Base-by-base conservation (phyloP, 1,140 invertebrate genomes). In the Hycleus cichorii region DNA sequence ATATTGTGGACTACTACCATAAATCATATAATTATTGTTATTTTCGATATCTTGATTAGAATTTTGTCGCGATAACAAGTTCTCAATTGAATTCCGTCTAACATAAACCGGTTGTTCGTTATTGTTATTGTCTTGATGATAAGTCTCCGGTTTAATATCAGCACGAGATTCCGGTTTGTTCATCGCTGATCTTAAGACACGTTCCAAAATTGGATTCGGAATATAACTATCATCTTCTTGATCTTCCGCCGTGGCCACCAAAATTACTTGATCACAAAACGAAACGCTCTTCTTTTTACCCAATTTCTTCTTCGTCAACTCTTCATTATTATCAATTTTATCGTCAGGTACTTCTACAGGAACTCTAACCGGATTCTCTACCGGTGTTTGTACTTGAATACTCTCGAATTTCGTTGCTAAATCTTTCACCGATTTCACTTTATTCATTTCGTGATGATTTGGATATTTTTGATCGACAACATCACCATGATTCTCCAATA, bases 271-370 rank as follows among this genome's bases (percentile, higher is more conserved):
- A 71, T 95, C 91, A 66, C 91, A 94, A 73, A 95, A 95, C 0
- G 91, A 93, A 1, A 95, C 93, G 64, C 89, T 92, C 72, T 95
- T 95, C 79, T 95, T 95, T 69, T 91, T 91, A 5, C 83, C 79
- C 52, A 85, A 80, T 1, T 70, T 67, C 63, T 59, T 55, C 62
- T 62, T 59, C 58, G 32, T 44, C 45, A 39, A 27, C 25, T 63
- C 59, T 45, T 64, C 59, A 25, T 18, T 48, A 40, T 38, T 45
- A 56, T 32, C 10, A 24, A 12, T 32, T 9, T 11, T n/a, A 44
- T 57, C 57, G 47, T 79, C 57, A 3, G 75, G 74, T 57, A 79
- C 74, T 58, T 78, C 74, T 18, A 80, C 76, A 60, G 77, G 74
- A 5, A 74, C 71, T 57, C 75, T 80, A 27, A 80, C 67, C 68